Percentiles rank a stretch among this genome's conserved stretches.
Evolutionary conservation across 2,113 vertebrate genomes (phyloP).

Genomic region (Siniperca chuatsi): DNA sequence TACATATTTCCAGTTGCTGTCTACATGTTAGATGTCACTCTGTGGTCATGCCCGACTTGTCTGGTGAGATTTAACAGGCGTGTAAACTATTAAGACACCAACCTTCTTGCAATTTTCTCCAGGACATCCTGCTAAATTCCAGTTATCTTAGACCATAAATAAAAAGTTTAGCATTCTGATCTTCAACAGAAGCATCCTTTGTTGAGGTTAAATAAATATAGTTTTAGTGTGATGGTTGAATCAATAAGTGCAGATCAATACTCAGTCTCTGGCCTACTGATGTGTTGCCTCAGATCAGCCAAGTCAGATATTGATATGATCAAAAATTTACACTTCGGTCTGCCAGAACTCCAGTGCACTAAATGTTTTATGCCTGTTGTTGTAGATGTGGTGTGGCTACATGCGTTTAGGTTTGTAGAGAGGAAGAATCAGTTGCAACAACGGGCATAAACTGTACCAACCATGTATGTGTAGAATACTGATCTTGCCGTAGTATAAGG

Average conservation of each 20-base stretch:
- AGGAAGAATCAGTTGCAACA: neutral
- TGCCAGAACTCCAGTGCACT: neutral
- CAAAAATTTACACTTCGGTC: neutral
- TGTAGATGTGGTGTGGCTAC: neutral
- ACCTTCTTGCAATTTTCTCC: conserved; percentile 9
- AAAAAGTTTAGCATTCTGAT: neutral
- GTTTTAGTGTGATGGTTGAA: conserved; percentile 1
- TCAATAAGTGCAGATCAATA: conserved; percentile 13
- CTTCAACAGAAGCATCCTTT: neutral
- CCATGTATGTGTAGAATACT: neutral
- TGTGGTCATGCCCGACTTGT: neutral
- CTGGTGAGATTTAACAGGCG: neutral
- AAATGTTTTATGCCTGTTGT: neutral
- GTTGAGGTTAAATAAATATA: neutral
- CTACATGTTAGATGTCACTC: neutral
- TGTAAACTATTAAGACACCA: neutral
- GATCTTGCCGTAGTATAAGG: neutral
- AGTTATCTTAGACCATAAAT: conserved; percentile 1
- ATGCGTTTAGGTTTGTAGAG: neutral
- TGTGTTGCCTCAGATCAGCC: neutral
- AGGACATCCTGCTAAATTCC: neutral
- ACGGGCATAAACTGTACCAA: neutral
- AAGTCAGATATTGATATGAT: conserved; percentile 7
- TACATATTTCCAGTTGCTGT: neutral
- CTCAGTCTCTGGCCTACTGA: neutral